Conservation (phyloP, 2,113 vertebrate species). For the Dolichallabes microphthalmus region DNA sequence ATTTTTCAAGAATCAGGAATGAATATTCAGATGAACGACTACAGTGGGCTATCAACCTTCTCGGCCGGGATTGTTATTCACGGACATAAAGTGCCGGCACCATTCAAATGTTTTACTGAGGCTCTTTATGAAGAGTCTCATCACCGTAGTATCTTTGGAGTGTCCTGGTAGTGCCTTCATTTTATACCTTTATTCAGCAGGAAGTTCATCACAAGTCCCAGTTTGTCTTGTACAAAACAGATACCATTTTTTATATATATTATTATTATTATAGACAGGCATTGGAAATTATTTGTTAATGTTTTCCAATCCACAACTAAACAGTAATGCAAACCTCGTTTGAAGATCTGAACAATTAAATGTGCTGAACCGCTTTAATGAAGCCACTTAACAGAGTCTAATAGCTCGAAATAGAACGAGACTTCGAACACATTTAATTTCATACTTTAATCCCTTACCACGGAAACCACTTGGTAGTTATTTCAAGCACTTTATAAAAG, state of each 20-base stretch:
- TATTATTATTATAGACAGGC: not conserved
- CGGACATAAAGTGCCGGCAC: too few species aligned
- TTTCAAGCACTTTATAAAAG: not conserved
- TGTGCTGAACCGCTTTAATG: not conserved
- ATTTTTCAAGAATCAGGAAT: too few species aligned
- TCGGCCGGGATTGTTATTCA: too few species aligned
- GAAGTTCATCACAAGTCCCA: too few species aligned
- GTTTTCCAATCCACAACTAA: not conserved
- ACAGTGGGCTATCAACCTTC: too few species aligned
- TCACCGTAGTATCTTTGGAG: too few species aligned
- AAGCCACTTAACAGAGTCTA: not conserved
- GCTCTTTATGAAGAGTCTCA: too few species aligned
- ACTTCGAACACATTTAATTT: not conserved
- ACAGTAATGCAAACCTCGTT: not conserved
- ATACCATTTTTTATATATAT: not conserved
- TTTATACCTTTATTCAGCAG: too few species aligned
- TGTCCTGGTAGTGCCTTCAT: too few species aligned
- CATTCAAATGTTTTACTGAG: too few species aligned
- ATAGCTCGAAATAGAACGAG: not conserved
- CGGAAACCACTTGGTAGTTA: not conserved
- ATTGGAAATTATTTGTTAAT: not conserved
- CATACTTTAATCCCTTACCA: not conserved
- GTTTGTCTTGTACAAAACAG: not conserved
- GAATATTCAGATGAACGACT: too few species aligned
- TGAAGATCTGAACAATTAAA: not conserved